phyloP scores from a whole-genome alignment of 2,113 vertebrate genomes.

The Oenanthe oenanthe region DNA sequence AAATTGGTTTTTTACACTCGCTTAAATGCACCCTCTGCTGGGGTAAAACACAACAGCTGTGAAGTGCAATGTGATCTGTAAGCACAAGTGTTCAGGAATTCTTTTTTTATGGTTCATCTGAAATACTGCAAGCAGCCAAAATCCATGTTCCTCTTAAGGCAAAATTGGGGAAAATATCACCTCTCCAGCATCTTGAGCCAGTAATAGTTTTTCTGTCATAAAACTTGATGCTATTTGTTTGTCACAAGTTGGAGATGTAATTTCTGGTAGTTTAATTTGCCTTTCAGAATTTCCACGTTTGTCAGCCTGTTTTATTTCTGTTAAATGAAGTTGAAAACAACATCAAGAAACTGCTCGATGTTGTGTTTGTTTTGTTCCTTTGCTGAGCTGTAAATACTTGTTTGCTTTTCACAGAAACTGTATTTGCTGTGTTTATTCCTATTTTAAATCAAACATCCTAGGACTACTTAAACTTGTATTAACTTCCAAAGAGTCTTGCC shows the following conservation, averaged over 20 bases:
- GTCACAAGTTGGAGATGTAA: background rate
- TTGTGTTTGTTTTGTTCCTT: background rate
- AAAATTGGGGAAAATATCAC: background rate
- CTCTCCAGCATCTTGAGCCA: background rate
- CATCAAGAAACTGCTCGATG: background rate
- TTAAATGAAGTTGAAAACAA: background rate
- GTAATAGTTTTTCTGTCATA: background rate
- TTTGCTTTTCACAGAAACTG: background rate
- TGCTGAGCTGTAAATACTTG: background rate
- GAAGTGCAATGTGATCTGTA: constrained; percentile 45
- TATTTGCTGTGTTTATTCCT: background rate
- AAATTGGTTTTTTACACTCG: constrained; percentile 49
- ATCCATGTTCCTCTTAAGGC: background rate
- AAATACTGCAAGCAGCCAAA: background rate
- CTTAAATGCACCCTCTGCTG: constrained; percentile 68
- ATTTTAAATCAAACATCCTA: background rate
- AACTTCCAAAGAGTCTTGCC: background rate
- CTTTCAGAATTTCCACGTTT: background rate
- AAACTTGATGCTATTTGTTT: background rate
- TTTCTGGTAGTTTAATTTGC: background rate
- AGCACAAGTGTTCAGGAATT: constrained; percentile 38
- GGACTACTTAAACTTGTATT: background rate
- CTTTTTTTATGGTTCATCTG: constrained; percentile 5
- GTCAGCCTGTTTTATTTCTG: background rate
- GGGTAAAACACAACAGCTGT: constrained; percentile 59